Conservation (phyloP, 2,797 vertebrate species). For the Falco berigora region DNA sequence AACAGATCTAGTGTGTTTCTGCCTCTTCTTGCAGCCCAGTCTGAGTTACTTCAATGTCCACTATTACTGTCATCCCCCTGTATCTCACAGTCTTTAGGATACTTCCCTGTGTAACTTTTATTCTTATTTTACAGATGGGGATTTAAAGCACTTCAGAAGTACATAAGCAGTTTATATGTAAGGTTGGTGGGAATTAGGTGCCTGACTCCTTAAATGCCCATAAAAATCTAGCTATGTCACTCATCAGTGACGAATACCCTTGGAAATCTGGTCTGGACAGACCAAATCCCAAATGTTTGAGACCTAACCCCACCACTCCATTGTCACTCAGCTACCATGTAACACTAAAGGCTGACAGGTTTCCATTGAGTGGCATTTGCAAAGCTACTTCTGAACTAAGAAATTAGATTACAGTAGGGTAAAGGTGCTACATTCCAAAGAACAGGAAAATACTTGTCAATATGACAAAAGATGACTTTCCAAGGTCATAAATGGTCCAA, state of each 20-base stretch:
- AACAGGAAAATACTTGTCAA: not conserved
- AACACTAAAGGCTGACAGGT: not conserved
- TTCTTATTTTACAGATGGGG: not conserved
- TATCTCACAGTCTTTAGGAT: not conserved
- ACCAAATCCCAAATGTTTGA: not conserved
- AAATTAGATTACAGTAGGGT: not conserved
- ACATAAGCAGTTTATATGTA: not conserved
- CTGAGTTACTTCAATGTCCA: not conserved
- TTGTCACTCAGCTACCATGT: not conserved
- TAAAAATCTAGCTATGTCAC: not conserved
- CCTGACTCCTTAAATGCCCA: not conserved
- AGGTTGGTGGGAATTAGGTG: not conserved
- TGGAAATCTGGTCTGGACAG: not conserved
- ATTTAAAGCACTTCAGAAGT: not conserved
- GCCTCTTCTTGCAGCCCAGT: not conserved
- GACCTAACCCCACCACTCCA: not conserved
- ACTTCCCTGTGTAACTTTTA: not conserved
- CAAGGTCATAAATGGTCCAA: not conserved
- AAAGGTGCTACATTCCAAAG: not conserved
- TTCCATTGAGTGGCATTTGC: not conserved
- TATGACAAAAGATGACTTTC: not conserved
- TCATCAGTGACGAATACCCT: not conserved
- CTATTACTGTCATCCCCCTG: not conserved
- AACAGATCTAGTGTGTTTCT: not conserved
- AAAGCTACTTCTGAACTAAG: not conserved